Conservation (phyloP, 2,113 vertebrate genomes). For the Lampris megalopsis region DNA sequence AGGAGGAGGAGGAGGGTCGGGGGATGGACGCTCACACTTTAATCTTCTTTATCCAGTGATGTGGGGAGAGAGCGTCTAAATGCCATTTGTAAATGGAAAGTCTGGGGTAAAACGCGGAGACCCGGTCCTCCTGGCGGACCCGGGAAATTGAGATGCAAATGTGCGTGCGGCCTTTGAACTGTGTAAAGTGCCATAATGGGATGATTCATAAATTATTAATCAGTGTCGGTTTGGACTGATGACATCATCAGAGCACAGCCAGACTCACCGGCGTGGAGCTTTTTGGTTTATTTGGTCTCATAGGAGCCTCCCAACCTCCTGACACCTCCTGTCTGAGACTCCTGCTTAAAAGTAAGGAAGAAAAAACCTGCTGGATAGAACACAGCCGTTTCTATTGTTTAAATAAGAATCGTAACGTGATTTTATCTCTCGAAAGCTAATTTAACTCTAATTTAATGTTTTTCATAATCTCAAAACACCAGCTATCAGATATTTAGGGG, state of each 20-base stretch:
- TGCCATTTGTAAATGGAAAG: conserved; percentile 87
- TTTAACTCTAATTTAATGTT: too few relatives aligned
- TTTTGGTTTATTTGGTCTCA: not conserved
- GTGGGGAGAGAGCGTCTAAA: conserved; percentile 81
- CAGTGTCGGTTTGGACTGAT: conserved; percentile 64
- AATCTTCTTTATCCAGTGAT: conserved; percentile 90
- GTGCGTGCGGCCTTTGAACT: conserved; percentile 85
- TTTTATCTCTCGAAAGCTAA: too few relatives aligned
- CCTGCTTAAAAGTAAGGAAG: too few relatives aligned
- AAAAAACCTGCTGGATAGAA: too few relatives aligned
- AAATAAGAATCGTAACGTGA: too few relatives aligned
- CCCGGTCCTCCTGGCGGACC: conserved; percentile 77
- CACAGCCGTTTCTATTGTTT: too few relatives aligned
- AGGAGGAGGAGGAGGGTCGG: conserved; percentile 31
- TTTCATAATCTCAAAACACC: too few relatives aligned
- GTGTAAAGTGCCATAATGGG: conserved; percentile 82
- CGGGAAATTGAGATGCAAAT: conserved; percentile 83
- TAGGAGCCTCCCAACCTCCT: too few relatives aligned
- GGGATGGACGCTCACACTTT: conserved; percentile 85
- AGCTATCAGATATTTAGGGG: too few relatives aligned
- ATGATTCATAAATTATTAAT: conserved; percentile 83
- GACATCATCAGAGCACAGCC: conserved; percentile 44
- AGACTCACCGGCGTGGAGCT: conserved; percentile 1
- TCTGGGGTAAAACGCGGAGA: conserved; percentile 78
- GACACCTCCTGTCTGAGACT: too few relatives aligned